These are phyloP conservation scores for Ptychobarbus kaznakovi DNA, from an alignment of 2,797 vertebrate species.

Conservation along the genomic window DNA sequence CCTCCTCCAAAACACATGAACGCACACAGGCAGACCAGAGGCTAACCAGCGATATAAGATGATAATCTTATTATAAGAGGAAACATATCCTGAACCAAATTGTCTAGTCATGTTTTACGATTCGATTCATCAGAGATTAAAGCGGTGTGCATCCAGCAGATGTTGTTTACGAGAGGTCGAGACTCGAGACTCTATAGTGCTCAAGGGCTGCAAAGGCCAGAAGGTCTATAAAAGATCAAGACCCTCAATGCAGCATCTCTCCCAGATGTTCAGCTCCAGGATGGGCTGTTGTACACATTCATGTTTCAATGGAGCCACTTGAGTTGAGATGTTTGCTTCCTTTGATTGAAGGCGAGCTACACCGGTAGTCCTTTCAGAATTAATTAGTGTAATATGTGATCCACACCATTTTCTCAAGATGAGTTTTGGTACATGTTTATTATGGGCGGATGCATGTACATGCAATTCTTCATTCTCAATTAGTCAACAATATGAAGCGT, in stretches of 20 bases:
- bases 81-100: not conserved
- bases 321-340: not conserved
- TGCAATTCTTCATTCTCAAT: constrained; percentile 37
- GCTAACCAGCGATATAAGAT: no score
- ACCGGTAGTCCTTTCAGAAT: constrained; percentile 15
- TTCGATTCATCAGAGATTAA: not conserved
- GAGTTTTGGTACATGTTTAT: not conserved
- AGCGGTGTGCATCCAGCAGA: constrained; percentile 25
- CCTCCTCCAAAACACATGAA: not conserved
- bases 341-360: not conserved
- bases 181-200: not conserved
- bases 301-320: not conserved
- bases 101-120: not conserved
- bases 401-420: not conserved
- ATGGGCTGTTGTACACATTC: not conserved
- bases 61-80: not conserved
- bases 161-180: constrained; percentile 35
- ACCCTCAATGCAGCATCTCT: not conserved
- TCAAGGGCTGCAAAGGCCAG: not conserved
- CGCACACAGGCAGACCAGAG: no score
- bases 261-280: constrained; percentile 20
- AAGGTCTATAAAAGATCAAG: constrained; percentile 27
- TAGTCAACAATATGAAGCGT: constrained; percentile 8
- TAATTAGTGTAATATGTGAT: constrained; percentile 6
- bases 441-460: not conserved